A percentile compares a stretch with the other conserved stretches of the same genome.
Conservation (phyloP, 2,797 vertebrate species). For the Syngnathus rostellatus region DNA sequence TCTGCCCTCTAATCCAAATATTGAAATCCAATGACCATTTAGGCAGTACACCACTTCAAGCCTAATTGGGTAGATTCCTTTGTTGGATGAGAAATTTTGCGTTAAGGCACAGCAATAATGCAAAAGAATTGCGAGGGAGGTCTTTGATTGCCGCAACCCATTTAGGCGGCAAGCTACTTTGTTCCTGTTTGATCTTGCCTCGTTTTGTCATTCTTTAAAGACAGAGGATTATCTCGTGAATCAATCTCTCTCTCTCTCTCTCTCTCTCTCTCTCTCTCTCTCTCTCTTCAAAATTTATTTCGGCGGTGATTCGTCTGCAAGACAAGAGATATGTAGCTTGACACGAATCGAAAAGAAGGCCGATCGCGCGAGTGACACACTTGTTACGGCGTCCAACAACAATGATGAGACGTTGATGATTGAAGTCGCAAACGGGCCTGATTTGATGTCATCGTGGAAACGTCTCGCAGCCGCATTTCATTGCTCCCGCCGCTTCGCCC, state of each 20-base stretch:
- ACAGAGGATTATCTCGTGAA: neutral
- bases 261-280: neutral
- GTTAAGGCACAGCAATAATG: neutral
- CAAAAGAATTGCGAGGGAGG: constrained; percentile 20
- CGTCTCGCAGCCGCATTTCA: constrained; percentile 21
- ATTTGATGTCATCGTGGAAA: constrained; percentile 25
- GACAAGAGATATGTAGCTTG: neutral
- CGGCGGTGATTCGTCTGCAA: neutral
- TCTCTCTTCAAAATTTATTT: neutral
- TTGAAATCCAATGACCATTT: neutral
- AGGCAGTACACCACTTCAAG: neutral
- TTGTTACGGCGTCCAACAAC: neutral
- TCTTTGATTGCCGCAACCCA: constrained; percentile 17
- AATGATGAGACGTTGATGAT: neutral
- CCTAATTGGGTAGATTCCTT: neutral
- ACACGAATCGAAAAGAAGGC: neutral
- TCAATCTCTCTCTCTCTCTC: neutral
- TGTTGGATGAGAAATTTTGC: neutral
- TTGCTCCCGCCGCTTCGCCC: constrained; percentile 29
- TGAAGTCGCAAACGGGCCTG: constrained; percentile 15
- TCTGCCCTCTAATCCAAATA: no score
- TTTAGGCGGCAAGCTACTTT: constrained; percentile 26
- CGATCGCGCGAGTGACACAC: neutral
- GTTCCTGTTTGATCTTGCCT: neutral
- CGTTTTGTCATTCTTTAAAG: neutral